phyloP scores from a whole-genome alignment of 2,888 invertebrate genomes.

The Caenorhabditis sp. region DNA sequence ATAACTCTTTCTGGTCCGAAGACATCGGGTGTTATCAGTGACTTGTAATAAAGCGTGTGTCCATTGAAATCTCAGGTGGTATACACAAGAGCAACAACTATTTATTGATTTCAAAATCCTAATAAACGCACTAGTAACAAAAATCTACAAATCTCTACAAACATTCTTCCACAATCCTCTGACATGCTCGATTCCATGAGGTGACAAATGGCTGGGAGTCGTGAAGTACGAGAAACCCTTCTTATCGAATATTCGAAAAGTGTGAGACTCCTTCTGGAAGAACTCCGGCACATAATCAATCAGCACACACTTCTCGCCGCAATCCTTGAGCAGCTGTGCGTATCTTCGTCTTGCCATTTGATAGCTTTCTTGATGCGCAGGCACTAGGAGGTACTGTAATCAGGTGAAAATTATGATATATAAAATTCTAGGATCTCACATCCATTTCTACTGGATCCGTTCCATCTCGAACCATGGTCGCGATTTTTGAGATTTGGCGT shows the following conservation, averaged over 20 bases:
- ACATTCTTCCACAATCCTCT: conserved; percentile 39
- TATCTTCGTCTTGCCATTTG: conserved; percentile 15
- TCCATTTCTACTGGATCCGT: conserved; percentile 22
- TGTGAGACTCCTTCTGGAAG: conserved; percentile 11
- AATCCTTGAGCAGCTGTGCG: conserved; percentile 35
- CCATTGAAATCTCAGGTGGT: too few relatives aligned
- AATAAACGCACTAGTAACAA: not conserved
- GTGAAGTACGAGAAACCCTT: conserved; percentile 44
- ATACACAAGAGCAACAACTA: too few relatives aligned
- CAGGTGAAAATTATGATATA: not conserved
- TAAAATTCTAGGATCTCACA: not conserved
- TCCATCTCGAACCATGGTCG: not conserved
- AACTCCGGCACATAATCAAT: conserved; percentile 45
- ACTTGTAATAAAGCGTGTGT: not conserved
- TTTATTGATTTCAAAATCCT: too few relatives aligned
- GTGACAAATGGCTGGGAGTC: conserved; percentile 23
- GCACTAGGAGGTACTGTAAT: conserved; percentile 2
- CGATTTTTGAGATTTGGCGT: not conserved
- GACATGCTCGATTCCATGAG: conserved; percentile 43
- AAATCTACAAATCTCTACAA: conserved; percentile 20
- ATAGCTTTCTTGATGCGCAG: not conserved
- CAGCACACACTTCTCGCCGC: conserved; percentile 38
- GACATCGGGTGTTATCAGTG: conserved; percentile 55
- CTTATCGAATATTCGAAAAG: conserved; percentile 40
- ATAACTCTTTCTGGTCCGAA: conserved; percentile 13